These are phyloP conservation scores for Babyrousa celebensis DNA, from an alignment of 2,797 vertebrate species.

Conservation along the genomic window DNA sequence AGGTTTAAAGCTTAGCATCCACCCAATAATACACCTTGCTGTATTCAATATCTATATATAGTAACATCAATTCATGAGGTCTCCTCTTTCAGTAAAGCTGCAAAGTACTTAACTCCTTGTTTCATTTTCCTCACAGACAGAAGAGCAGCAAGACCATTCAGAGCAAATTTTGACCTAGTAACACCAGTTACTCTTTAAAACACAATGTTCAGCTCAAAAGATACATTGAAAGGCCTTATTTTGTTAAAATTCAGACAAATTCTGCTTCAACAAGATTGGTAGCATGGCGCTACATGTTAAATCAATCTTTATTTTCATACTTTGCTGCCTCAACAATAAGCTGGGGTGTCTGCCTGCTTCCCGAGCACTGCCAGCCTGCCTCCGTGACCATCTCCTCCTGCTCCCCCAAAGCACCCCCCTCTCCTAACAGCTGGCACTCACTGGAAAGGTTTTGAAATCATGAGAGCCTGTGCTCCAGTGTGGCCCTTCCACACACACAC, in stretches of 20 bases:
- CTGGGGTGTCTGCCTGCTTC: not conserved
- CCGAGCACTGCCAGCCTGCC: not conserved
- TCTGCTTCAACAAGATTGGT: not conserved
- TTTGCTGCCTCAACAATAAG: not conserved
- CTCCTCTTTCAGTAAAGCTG: not conserved
- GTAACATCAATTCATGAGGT: not conserved
- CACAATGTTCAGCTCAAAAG: not conserved
- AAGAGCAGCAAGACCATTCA: not conserved
- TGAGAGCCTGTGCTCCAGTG: not conserved
- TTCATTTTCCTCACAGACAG: not conserved
- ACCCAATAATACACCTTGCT: not conserved
- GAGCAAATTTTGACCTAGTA: not conserved
- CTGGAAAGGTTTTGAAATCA: not conserved
- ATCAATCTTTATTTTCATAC: not conserved
- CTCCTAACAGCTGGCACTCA: not conserved
- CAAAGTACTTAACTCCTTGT: not conserved
- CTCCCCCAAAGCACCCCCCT: not conserved
- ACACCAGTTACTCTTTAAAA: not conserved
- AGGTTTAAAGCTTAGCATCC: conserved; percentile 49
- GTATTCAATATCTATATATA: not conserved
- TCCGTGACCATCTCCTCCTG: not conserved
- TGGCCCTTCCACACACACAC: not conserved
- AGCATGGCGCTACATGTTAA: not conserved
- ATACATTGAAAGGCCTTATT: not conserved
- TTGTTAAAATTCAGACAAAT: conserved; percentile 41